phyloP scores from a whole-genome alignment of 2,888 invertebrate genomes.

The Conomelus anceps region DNA sequence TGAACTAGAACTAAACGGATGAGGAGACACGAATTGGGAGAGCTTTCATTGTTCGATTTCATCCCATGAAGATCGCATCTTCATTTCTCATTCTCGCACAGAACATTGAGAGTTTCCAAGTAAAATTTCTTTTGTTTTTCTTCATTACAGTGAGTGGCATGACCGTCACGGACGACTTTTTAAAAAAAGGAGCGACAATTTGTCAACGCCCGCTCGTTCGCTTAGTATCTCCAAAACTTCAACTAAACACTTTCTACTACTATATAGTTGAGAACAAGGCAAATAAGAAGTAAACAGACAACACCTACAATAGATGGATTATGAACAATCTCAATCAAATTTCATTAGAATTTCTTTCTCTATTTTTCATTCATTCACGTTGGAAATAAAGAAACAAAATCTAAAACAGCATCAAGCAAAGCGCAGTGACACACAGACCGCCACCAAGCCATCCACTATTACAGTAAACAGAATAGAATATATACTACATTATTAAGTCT shows the following conservation, averaged over 20 bases:
- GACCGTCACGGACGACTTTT: background rate
- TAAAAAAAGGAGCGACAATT: background rate
- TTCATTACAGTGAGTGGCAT: too few relatives aligned
- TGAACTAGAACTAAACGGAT: background rate
- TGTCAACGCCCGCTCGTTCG: too few relatives aligned
- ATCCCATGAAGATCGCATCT: background rate
- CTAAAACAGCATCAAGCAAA: too few relatives aligned
- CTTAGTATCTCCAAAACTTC: background rate
- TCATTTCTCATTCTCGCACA: background rate
- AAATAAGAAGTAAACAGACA: background rate
- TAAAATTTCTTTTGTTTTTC: background rate
- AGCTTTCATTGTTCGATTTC: background rate
- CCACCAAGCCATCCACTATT: too few relatives aligned
- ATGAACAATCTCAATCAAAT: too few relatives aligned
- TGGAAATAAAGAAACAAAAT: too few relatives aligned
- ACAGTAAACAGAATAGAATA: too few relatives aligned
- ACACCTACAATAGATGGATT: background rate
- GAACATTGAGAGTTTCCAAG: background rate
- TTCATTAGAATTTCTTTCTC: too few relatives aligned
- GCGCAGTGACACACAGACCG: too few relatives aligned
- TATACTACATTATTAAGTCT: too few relatives aligned
- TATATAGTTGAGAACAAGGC: background rate
- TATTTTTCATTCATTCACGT: too few relatives aligned
- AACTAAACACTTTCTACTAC: background rate
- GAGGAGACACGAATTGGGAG: background rate